Evolutionary conservation across 2,888 invertebrate species (phyloP), one percentile per base, ranked within the genome.

Genomic region (Antitype chi): DNA sequence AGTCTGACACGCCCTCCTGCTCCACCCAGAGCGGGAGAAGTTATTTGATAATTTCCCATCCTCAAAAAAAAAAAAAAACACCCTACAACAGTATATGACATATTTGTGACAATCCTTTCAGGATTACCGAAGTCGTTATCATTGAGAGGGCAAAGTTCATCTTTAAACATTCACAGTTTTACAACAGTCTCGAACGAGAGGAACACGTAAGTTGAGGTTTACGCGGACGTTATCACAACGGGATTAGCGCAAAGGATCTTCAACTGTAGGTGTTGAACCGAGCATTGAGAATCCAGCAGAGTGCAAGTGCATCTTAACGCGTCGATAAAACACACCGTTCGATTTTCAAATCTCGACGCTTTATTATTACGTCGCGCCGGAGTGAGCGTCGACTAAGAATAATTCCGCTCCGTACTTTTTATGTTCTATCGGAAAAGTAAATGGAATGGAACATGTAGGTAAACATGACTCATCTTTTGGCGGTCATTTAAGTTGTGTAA

Each of bases 401-500:
- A 52, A 68, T 60, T 60, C 23, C 17, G 25, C 60, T 47, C 32
- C 4, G 9, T 23, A 43, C n/a, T 38, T 78, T 77, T 32, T 23
- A 60, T 47, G 25, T 32, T 4, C 13, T 23, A 20, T 77, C 23
- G 8, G n/a, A 20, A 43, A 52, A 49, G 38, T 43, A 59, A 59
- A 25, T 78, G 43, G 28, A 66, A 32, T 53, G 9, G 32, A 32
- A 68, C n/a, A 32, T n/a, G 17, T n/a, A 32, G 1, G 52, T 52
- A 43, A 68, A 68, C 9, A 55, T 80, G 72, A 80, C 11, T 66
- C 66, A 78, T 43, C 9, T 15, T 47, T 49, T 73, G 60, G 55
- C 67, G 62, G 49, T 72, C 60, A 73, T 49, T 49, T 49, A 47
- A 73, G 47, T 73, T 73, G 62, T 53, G 80, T 59, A 28, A 57